Evolutionary conservation across 1,140 invertebrate species (phyloP).

Genomic region (Apocrypta bakeri): DNA sequence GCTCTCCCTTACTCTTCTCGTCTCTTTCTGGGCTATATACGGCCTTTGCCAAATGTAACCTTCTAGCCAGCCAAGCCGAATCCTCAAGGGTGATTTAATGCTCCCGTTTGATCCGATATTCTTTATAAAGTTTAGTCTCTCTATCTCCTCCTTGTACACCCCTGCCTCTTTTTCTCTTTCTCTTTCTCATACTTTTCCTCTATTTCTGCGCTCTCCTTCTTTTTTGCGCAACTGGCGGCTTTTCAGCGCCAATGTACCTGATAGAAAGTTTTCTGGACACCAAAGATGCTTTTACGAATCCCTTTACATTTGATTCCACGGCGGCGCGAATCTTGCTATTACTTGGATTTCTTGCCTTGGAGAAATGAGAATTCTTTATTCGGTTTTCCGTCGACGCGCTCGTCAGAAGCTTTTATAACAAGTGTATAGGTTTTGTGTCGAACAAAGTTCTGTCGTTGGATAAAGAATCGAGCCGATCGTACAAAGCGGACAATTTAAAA

Average conservation of each 20-base stretch:
- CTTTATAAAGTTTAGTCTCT: constrained; percentile 66
- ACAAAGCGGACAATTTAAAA: not conserved
- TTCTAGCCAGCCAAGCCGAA: constrained; percentile 49
- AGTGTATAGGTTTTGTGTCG: not conserved
- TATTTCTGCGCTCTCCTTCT: not conserved
- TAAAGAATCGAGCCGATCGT: not conserved
- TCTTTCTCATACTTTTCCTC: not conserved
- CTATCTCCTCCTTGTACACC: constrained; percentile 33
- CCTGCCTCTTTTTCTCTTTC: constrained; percentile 23
- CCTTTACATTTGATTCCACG: constrained; percentile 55
- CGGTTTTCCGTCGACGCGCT: constrained; percentile 12
- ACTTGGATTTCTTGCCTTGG: not conserved
- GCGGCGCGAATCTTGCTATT: constrained; percentile 3
- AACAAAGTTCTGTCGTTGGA: not conserved
- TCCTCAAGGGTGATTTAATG: constrained; percentile 67
- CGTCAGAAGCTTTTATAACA: not conserved
- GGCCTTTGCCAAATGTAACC: constrained; percentile 59
- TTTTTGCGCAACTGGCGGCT: constrained; percentile 47
- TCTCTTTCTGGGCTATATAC: constrained; percentile 9
- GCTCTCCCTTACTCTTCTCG: not conserved
- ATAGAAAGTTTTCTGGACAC: constrained; percentile 54
- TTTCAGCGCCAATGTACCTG: constrained; percentile 46
- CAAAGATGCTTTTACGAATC: constrained; percentile 52
- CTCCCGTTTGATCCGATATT: constrained; percentile 68
- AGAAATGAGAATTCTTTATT: constrained; percentile 32